These are phyloP conservation scores for Trachelus iudaicus DNA, from an alignment of 2,888 invertebrate genomes.

Conservation along the genomic window DNA sequence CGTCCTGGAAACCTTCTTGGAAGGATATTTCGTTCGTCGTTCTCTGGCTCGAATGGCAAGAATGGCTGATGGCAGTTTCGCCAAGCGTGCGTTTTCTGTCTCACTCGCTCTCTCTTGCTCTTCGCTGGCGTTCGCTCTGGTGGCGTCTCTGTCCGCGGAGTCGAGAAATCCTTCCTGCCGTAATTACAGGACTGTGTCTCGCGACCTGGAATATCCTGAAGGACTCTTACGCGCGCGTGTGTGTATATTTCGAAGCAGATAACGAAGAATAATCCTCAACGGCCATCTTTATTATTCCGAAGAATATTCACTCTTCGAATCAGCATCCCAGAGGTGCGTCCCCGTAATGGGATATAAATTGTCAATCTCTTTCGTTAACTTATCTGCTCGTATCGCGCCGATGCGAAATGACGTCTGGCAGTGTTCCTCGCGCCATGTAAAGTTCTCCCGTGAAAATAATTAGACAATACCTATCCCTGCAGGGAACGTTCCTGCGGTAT, in stretches of 20 bases:
- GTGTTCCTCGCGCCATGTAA: conserved; percentile 22
- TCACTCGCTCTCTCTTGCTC: too few relatives aligned
- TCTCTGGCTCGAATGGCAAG: conserved; percentile 28
- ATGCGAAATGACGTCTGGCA: not conserved
- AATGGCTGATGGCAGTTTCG: conserved; percentile 12
- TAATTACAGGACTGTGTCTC: conserved; percentile 39
- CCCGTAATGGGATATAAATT: not conserved
- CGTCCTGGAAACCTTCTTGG: conserved; percentile 23
- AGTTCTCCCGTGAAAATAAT: conserved; percentile 42
- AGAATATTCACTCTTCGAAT: not conserved
- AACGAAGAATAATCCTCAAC: not conserved
- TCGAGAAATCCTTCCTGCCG: conserved; percentile 34
- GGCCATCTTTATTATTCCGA: not conserved
- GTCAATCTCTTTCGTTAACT: not conserved
- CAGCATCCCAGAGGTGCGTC: not conserved
- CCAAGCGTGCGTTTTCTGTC: conserved; percentile 21
- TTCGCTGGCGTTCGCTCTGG: not conserved
- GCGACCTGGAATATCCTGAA: not conserved
- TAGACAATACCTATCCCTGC: conserved; percentile 27
- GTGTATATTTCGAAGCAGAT: not conserved
- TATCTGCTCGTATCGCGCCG: not conserved
- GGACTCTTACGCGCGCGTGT: not conserved
- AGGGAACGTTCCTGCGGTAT: conserved; percentile 1
- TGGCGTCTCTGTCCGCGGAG: not conserved
- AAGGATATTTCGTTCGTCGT: conserved; percentile 36